These are phyloP conservation scores for Drosophila percnosoma DNA, from an alignment of 2,888 invertebrate genomes.

Conservation along the genomic window DNA sequence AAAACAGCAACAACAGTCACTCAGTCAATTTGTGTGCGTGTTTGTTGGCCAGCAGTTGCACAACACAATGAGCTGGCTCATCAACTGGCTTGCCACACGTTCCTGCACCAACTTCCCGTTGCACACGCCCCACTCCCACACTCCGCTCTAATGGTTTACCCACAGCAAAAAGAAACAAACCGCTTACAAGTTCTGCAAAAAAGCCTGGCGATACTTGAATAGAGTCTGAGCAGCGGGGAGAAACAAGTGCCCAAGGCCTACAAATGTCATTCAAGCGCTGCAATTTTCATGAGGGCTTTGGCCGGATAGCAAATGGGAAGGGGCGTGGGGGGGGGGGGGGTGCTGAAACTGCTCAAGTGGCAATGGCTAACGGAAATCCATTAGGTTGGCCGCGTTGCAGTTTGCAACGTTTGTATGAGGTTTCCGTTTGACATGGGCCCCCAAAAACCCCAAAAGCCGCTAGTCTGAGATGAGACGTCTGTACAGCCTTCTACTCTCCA, in stretches of 20 bases:
- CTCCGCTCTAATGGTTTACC: constrained; percentile 22
- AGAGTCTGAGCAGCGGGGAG: constrained; percentile 1
- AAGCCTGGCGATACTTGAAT: constrained; percentile 44
- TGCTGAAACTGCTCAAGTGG: constrained; percentile 60
- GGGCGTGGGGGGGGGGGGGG: neutral
- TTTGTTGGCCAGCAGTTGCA: constrained; percentile 46
- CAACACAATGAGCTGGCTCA: constrained; percentile 52
- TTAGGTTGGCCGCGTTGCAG: constrained; percentile 71
- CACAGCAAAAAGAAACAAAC: constrained; percentile 48
- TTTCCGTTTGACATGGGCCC: constrained; percentile 72
- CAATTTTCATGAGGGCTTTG: constrained; percentile 45
- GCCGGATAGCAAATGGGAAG: neutral
- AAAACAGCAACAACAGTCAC: constrained; percentile 32
- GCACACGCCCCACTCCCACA: neutral
- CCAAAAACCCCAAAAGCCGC: constrained; percentile 9
- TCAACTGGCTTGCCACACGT: constrained; percentile 31
- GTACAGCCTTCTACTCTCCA: neutral
- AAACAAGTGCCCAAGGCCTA: constrained; percentile 58
- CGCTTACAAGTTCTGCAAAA: constrained; percentile 55
- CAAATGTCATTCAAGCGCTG: constrained; percentile 66
- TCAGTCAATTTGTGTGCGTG: constrained; percentile 19
- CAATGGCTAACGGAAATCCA: constrained; percentile 76
- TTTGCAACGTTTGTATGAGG: constrained; percentile 67
- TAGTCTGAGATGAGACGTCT: constrained; percentile 1
- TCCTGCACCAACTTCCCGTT: neutral